Evolutionary conservation across 2,888 invertebrate species (phyloP).

Genomic region (Lucinisca nassula): DNA sequence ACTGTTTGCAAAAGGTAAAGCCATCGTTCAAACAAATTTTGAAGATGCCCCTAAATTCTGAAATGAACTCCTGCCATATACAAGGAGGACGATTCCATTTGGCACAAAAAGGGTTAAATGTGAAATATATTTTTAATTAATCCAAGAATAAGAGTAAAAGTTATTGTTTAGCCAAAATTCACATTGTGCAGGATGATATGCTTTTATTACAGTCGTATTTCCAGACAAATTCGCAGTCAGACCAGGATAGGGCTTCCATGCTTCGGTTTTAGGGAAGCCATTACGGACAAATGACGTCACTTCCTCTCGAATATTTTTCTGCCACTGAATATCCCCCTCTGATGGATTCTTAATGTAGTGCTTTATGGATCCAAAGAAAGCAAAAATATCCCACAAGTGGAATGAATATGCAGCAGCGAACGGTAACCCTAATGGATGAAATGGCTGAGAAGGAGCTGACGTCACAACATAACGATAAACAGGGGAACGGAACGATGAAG

Average conservation of each 20-base stretch:
- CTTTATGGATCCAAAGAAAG: conserved; percentile 74
- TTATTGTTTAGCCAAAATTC: conserved; percentile 74
- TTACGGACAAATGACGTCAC: conserved; percentile 72
- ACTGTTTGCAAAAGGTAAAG: no score
- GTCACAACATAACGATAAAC: conserved; percentile 78
- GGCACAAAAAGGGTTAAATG: no score
- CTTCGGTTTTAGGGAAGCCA: conserved; percentile 57
- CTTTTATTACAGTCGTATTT: conserved; percentile 47
- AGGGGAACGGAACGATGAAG: conserved; percentile 57
- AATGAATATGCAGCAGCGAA: conserved; percentile 69
- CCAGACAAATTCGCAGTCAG: conserved; percentile 65
- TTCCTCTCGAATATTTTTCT: conserved; percentile 67
- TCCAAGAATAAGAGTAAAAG: conserved; percentile 79
- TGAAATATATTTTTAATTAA: conserved; percentile 61
- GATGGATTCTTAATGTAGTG: conserved; percentile 46
- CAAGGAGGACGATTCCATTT: no score
- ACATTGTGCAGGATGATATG: conserved; percentile 74
- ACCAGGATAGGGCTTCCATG: conserved; percentile 70
- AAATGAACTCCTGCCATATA: no score
- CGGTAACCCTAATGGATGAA: conserved; percentile 44
- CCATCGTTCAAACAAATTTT: no score
- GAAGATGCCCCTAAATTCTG: no score
- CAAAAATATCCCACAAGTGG: conserved; percentile 77
- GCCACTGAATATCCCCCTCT: conserved; percentile 66
- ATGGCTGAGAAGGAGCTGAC: conserved; percentile 71